Base-by-base conservation (phyloP, 2,113 vertebrate genomes). In the Lepisosteus osseus region DNA sequence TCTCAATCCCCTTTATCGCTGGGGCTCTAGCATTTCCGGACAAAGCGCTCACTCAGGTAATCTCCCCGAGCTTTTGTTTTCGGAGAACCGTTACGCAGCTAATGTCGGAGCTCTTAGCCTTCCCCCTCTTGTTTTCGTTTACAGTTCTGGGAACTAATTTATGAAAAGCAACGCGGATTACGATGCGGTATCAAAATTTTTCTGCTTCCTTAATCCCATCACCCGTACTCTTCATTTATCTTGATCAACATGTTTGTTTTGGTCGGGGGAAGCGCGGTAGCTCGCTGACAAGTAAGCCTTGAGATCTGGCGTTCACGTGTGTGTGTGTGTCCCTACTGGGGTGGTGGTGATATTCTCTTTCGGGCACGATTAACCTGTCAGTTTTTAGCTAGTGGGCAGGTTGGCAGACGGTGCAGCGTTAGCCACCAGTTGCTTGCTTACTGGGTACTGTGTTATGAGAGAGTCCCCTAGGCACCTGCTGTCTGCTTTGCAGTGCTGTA, bases 391-490 rank as follows among this genome's bases (percentile, higher is more conserved):
- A 61, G 0, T 61, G 56, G 56, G 68, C 68, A 61, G 54, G 40
- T 13, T 59, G 68, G 68, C 68, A 69, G 54, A 5, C 7, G 3
- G 67, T 59, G 54, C 14, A 11, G 13, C 55, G 47, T 51, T 55
- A 68, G 55, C 54, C 29, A 68, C 67, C 67, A 55, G 67, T 68
- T 68, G 67, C 54, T 51, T 51, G 13, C 67, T 4, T 41, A 51
- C 55, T 68, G 54, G 43, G 56, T 59, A 56, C 57, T 57, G 59
- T 61, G 54, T 56, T 69, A 13, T 41, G 6, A 13, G 54, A 41
- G 51, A 17, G 56, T 54, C 7, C 40, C 17, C 8, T 40, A 64
- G 29, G 40, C 62, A 8, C 6, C n/a, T 40, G 62, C n/a, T 64
- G 62, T 2, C 3, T 29, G 29, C 11, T 3, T 9, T 9, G 8